These are phyloP conservation scores for Cyanoliseus patagonus DNA, from an alignment of 2,113 vertebrate species.

Conservation along the genomic window DNA sequence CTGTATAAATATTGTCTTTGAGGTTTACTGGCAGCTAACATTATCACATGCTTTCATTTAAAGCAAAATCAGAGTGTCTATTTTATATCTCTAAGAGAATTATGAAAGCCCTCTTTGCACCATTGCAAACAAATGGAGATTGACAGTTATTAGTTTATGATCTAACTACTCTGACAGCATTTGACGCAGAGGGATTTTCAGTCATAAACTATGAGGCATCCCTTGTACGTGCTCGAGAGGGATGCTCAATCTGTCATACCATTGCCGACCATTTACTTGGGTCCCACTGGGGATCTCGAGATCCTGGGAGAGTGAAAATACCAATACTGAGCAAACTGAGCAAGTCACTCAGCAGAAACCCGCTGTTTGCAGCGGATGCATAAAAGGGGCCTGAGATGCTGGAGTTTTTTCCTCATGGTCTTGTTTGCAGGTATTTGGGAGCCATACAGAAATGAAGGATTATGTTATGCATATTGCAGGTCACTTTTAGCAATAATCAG, in stretches of 20 bases:
- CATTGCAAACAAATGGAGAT: constrained; percentile 24
- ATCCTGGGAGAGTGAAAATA: neutral
- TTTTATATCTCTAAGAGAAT: neutral
- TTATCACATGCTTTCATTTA: neutral
- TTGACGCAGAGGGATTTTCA: neutral
- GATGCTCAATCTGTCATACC: neutral
- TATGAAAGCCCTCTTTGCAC: neutral
- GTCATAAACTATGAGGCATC: neutral
- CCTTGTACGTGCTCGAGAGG: fast-evolving
- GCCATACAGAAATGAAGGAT: neutral
- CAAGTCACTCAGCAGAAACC: neutral
- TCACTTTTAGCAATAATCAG: neutral
- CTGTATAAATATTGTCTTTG: neutral
- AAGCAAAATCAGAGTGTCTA: neutral
- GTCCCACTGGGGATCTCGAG: neutral
- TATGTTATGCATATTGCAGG: fast-evolving
- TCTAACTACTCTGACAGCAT: constrained; percentile 24
- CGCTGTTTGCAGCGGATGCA: neutral
- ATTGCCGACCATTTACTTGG: neutral
- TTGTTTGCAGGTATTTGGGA: neutral
- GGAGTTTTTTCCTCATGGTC: neutral
- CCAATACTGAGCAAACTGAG: neutral
- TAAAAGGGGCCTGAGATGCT: neutral
- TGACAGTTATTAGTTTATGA: constrained; percentile 29
- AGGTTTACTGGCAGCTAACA: neutral